Percentiles rank a stretch among this genome's conserved stretches.
Conservation (phyloP, 2,888 invertebrate genomes). For the Psylliodes chrysocephalus region DNA sequence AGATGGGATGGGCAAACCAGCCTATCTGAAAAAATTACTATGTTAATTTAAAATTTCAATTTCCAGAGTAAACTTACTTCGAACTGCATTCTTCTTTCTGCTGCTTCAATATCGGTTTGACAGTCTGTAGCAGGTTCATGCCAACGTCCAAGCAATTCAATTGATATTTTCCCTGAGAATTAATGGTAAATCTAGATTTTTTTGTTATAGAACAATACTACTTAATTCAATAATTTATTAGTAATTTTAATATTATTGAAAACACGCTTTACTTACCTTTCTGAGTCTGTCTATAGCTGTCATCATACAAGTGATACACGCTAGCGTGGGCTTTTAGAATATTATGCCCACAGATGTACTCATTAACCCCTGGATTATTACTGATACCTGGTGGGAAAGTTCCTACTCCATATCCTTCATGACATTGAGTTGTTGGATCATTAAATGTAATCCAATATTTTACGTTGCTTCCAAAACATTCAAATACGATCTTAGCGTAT, state of each 20-base stretch:
- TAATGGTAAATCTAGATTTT: too few relatives aligned
- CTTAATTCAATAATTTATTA: too few relatives aligned
- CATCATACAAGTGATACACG: conserved; percentile 21
- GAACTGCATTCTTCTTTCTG: conserved; percentile 67
- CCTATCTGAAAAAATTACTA: conserved; percentile 39
- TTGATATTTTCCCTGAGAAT: conserved; percentile 34
- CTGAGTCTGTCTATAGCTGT: conserved; percentile 4
- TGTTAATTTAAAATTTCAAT: too few relatives aligned
- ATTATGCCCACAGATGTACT: conserved; percentile 25
- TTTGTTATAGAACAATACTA: too few relatives aligned
- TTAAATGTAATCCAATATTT: conserved; percentile 30
- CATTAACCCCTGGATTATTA: conserved; percentile 16
- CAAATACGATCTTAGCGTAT: conserved; percentile 17
- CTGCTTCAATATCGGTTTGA: conserved; percentile 69
- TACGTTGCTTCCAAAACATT: conserved; percentile 21
- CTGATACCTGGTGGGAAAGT: conserved; percentile 9
- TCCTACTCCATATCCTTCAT: conserved; percentile 23
- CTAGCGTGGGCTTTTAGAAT: conserved; percentile 18
- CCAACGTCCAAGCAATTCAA: conserved; percentile 72
- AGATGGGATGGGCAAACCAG: conserved; percentile 68
- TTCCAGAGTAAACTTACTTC: conserved; percentile 63
- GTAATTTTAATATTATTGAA: too few relatives aligned
- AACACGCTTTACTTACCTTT: conserved; percentile 7
- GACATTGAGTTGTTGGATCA: conserved; percentile 6
- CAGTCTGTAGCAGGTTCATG: conserved; percentile 69